Evolutionary conservation across 2,888 invertebrate genomes (phyloP).

Genomic region (Isoperla grammatica): DNA sequence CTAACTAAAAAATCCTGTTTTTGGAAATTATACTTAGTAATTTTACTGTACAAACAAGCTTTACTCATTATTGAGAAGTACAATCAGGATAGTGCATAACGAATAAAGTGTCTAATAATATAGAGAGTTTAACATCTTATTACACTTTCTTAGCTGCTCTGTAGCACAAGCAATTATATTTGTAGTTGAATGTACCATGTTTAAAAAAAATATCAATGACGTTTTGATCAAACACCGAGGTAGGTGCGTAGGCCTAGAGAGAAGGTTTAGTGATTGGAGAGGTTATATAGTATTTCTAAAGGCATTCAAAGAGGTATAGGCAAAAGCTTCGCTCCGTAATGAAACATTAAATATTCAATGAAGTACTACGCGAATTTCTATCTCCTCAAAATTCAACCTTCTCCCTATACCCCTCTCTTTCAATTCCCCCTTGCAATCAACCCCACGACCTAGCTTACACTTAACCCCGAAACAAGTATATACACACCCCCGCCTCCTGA

Average conservation of each 20-base stretch:
- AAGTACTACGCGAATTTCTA: constrained; percentile 28
- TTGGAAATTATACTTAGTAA: too few relatives aligned
- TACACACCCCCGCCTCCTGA: not conserved
- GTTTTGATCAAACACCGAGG: constrained; percentile 28
- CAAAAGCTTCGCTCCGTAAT: constrained; percentile 23
- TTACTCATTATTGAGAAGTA: too few relatives aligned
- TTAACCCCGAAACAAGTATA: constrained; percentile 20
- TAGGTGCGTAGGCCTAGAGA: constrained; percentile 6
- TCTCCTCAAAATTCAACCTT: constrained; percentile 22
- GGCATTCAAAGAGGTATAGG: constrained; percentile 28
- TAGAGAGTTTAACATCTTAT: too few relatives aligned
- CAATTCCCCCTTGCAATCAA: constrained; percentile 22
- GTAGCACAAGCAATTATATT: not conserved
- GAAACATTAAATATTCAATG: constrained; percentile 32
- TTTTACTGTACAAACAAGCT: too few relatives aligned
- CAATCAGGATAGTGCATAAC: too few relatives aligned
- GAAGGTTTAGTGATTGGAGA: constrained; percentile 24
- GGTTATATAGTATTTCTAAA: constrained; percentile 17
- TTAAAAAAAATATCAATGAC: constrained; percentile 28
- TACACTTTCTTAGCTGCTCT: too few relatives aligned
- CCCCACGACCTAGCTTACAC: constrained; percentile 21
- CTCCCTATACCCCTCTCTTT: constrained; percentile 23
- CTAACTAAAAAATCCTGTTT: too few relatives aligned
- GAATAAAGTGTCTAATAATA: too few relatives aligned
- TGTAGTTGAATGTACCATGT: constrained; percentile 21